A percentile compares a stretch with the other conserved stretches of the same genome.
Conservation (phyloP, 2,797 vertebrate species). For the Cryptoblepharus egeriae region DNA sequence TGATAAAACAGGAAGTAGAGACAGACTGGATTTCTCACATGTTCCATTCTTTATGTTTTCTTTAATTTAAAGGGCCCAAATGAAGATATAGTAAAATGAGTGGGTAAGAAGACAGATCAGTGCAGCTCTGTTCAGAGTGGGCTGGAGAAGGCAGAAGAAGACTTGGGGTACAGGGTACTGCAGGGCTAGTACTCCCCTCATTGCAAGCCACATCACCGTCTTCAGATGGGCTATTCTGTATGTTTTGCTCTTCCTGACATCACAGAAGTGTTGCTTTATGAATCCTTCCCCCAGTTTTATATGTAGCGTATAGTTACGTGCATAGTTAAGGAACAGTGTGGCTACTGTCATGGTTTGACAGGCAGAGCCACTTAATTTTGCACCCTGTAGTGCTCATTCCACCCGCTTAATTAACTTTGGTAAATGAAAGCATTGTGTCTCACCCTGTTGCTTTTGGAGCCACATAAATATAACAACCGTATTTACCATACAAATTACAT, state of each 20-base stretch:
- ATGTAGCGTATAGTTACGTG: background rate
- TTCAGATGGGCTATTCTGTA: too few species aligned
- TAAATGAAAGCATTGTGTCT: conserved; percentile 4
- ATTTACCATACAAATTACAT: conserved; percentile 28
- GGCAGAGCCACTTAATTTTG: background rate
- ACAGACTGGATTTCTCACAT: too few species aligned
- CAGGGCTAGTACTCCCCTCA: too few species aligned
- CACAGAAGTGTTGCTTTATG: conserved; percentile 4
- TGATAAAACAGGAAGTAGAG: too few species aligned
- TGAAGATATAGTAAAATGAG: too few species aligned
- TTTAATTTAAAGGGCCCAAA: too few species aligned
- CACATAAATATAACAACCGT: conserved; percentile 2
- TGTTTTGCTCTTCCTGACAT: background rate
- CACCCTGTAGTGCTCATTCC: background rate
- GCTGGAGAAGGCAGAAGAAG: too few species aligned
- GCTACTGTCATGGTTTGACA: background rate
- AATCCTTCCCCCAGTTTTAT: background rate
- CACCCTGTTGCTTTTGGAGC: conserved; percentile 17
- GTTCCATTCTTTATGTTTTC: too few species aligned
- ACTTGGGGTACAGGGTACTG: too few species aligned
- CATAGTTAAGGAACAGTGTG: background rate
- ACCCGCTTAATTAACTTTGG: background rate
- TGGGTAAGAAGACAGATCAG: too few species aligned
- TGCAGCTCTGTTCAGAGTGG: too few species aligned
- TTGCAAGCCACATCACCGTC: too few species aligned